Percentiles rank a stretch among this genome's conserved stretches.
phyloP scores from a whole-genome alignment of 2,113 vertebrate genomes.

The Urocitellus parryii region DNA sequence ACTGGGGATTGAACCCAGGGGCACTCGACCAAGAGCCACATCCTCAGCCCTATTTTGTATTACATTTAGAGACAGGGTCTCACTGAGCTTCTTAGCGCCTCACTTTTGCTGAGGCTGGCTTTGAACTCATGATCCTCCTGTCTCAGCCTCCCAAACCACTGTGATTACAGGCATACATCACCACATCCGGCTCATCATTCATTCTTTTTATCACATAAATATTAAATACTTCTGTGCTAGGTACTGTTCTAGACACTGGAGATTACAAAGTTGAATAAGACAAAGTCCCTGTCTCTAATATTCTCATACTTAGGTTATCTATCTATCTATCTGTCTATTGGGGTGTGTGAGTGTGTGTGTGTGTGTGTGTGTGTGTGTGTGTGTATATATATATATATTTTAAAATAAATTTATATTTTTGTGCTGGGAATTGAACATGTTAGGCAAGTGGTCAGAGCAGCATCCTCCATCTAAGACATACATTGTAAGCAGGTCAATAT shows the following conservation, averaged over 20 bases:
- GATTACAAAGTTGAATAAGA: constrained; percentile 36
- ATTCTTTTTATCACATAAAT: background rate
- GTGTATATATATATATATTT: background rate
- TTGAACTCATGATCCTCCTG: no score
- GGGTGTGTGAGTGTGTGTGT: no score
- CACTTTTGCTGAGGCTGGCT: no score
- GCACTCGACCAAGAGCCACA: no score
- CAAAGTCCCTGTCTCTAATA: background rate
- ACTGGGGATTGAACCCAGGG: no score
- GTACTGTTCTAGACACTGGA: background rate
- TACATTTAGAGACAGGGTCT: no score
- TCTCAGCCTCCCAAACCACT: no score
- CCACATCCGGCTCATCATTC: no score
- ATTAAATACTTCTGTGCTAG: background rate
- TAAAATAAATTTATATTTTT: no score
- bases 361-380: background rate
- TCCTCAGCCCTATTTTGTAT: no score
- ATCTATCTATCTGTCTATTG: background rate
- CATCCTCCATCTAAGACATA: background rate
- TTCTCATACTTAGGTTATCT: background rate
- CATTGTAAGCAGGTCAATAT: constrained; percentile 21
- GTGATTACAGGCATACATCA: no score
- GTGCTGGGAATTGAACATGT: background rate
- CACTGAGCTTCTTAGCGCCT: no score
- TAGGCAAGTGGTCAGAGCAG: background rate